These are phyloP conservation scores for Watsonalla binaria DNA, from an alignment of 2,888 invertebrate species.

Conservation along the genomic window DNA sequence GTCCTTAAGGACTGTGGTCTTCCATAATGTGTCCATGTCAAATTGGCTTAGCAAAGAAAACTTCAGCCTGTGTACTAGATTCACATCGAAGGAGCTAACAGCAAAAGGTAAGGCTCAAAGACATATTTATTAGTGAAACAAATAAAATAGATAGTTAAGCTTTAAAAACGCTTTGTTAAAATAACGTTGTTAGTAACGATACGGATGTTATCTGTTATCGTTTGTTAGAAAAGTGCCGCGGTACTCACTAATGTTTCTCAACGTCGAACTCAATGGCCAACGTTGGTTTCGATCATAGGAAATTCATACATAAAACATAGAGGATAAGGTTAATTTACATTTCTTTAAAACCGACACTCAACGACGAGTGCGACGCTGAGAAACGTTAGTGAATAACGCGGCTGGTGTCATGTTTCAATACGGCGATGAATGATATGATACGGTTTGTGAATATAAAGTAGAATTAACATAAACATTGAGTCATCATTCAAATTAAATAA, in stretches of 20 bases:
- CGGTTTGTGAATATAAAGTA: conserved; percentile 20
- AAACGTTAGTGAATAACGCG: no score
- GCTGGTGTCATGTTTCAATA: conserved; percentile 13
- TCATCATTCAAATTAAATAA: conserved; percentile 7
- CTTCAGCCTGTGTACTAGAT: conserved; percentile 30
- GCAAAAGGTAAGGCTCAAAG: conserved; percentile 36
- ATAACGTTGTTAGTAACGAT: conserved; percentile 53
- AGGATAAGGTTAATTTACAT: no score
- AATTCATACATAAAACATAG: no score
- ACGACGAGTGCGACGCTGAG: no score
- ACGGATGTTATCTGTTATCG: conserved; percentile 18
- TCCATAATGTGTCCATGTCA: conserved; percentile 51
- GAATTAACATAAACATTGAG: conserved; percentile 25
- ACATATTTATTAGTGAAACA: conserved; percentile 13
- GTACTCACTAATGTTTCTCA: no score
- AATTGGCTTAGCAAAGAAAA: conserved; percentile 53
- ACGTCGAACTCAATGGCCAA: no score
- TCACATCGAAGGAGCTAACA: conserved; percentile 33
- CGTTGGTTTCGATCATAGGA: no score
- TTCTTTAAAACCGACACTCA: no score
- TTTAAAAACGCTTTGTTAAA: conserved; percentile 47
- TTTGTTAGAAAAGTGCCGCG: conserved; percentile 10
- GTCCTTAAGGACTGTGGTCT: conserved; percentile 36
- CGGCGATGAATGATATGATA: conserved; percentile 38
- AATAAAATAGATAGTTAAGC: conserved; percentile 18